A percentile compares a stretch with the other conserved stretches of the same genome.
Conservation (phyloP, 1,140 invertebrate genomes). For the Mactra quadrangularis region DNA sequence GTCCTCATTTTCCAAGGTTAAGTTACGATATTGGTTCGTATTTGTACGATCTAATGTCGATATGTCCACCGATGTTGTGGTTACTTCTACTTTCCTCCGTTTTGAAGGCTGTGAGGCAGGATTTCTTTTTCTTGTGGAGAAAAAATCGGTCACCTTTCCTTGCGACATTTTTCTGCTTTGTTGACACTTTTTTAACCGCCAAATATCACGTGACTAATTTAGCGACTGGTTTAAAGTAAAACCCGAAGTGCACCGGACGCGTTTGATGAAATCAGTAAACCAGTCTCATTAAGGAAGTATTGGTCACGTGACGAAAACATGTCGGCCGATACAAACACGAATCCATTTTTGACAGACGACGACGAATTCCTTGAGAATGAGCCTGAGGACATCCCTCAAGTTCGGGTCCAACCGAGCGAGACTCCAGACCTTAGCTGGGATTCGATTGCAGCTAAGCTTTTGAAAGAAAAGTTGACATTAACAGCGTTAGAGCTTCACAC, state of each 20-base stretch:
- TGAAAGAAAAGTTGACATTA: conserved; percentile 91
- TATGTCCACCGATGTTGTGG: conserved; percentile 40
- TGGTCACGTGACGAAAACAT: conserved; percentile 77
- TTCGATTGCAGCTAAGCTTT: conserved; percentile 89
- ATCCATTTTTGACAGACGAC: conserved; percentile 75
- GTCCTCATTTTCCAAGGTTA: conserved; percentile 14
- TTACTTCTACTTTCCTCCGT: conserved; percentile 73
- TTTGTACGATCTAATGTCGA: conserved; percentile 51
- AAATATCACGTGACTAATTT: conserved; percentile 71
- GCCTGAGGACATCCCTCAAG: conserved; percentile 66
- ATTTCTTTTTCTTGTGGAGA: conserved; percentile 71
- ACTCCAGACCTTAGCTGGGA: conserved; percentile 74
- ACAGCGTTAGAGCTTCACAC: conserved; percentile 94
- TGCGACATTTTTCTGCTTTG: conserved; percentile 77
- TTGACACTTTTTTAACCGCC: conserved; percentile 63
- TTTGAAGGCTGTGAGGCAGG: conserved; percentile 71
- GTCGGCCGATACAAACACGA: conserved; percentile 77
- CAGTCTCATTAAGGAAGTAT: conserved; percentile 56
- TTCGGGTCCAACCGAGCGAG: conserved; percentile 47
- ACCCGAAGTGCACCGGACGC: too few relatives aligned
- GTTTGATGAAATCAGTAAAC: background rate
- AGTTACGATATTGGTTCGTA: conserved; percentile 36
- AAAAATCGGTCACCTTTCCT: conserved; percentile 74
- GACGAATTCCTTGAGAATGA: conserved; percentile 64
- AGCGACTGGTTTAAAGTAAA: conserved; percentile 43